These are phyloP conservation scores for Ascaphus truei DNA, from an alignment of 2,113 vertebrate genomes.

Conservation along the genomic window DNA sequence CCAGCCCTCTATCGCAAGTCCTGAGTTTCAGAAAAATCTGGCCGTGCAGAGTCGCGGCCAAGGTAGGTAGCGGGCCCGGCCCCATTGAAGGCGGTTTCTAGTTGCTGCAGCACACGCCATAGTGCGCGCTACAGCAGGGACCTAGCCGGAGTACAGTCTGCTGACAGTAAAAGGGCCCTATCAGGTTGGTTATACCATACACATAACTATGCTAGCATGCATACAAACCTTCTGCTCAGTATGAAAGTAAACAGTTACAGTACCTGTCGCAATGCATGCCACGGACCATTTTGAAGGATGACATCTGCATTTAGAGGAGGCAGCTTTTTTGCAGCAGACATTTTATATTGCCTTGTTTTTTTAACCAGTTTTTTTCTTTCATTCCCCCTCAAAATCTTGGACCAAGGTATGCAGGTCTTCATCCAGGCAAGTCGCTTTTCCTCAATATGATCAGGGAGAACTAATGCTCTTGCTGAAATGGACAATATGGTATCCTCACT, in stretches of 20 bases:
- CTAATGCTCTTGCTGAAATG: neutral
- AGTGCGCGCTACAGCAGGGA: no score
- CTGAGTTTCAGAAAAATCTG: no score
- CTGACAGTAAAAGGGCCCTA: no score
- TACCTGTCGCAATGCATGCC: constrained; percentile 76
- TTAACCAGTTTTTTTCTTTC: constrained; percentile 53
- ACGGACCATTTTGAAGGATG: constrained; percentile 64
- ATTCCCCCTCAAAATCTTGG: constrained; percentile 65
- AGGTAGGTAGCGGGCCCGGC: no score
- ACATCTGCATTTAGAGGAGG: constrained; percentile 60
- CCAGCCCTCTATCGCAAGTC: no score
- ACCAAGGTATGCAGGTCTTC: constrained; percentile 73
- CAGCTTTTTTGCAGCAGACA: constrained; percentile 38
- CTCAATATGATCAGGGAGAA: constrained; percentile 60
- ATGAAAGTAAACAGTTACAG: constrained; percentile 9
- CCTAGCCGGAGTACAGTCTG: no score
- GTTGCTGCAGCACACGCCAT: no score
- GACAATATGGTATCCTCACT: neutral
- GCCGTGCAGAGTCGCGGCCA: no score
- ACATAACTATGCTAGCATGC: no score
- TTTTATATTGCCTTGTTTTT: constrained; percentile 49
- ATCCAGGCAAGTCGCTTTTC: constrained; percentile 79
- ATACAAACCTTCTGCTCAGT: neutral
- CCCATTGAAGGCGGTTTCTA: no score
- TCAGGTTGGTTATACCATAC: no score